phyloP scores from a whole-genome alignment of 2,888 invertebrate genomes.

The Pediacus dermestoides region DNA sequence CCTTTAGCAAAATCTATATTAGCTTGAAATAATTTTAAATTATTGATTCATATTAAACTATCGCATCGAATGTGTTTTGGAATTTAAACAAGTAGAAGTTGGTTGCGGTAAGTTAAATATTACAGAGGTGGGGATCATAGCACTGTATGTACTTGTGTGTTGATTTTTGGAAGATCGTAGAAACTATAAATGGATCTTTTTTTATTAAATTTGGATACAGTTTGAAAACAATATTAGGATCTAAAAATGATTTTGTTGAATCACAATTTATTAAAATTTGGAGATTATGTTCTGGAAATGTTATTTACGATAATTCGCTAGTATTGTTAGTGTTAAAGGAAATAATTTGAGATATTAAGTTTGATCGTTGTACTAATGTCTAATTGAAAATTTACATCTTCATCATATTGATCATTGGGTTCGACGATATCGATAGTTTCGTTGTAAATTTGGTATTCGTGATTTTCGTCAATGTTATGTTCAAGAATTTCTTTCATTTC shows the following conservation, averaged over 20 bases:
- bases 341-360: not conserved
- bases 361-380: not conserved
- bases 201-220: too few relatives aligned
- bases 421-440: not conserved
- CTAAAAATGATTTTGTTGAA: too few relatives aligned
- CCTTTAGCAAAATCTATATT: not conserved
- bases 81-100: too few relatives aligned
- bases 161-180: constrained; percentile 1
- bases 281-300: too few relatives aligned
- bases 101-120: too few relatives aligned
- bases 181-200: constrained; percentile 5
- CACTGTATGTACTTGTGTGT: constrained; percentile 1
- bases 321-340: too few relatives aligned
- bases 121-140: constrained; percentile 1
- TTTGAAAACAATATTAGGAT: not conserved
- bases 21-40: constrained; percentile 4
- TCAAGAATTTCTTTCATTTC: too few relatives aligned
- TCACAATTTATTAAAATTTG: too few relatives aligned
- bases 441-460: not conserved
- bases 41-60: not conserved
- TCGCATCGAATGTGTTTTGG: too few relatives aligned
- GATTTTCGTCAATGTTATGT: not conserved
- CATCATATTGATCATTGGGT: not conserved
- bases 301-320: too few relatives aligned
- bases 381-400: not conserved